These are phyloP conservation scores for Eupristina koningsbergeri DNA, from an alignment of 1,140 invertebrate species.

Conservation along the genomic window DNA sequence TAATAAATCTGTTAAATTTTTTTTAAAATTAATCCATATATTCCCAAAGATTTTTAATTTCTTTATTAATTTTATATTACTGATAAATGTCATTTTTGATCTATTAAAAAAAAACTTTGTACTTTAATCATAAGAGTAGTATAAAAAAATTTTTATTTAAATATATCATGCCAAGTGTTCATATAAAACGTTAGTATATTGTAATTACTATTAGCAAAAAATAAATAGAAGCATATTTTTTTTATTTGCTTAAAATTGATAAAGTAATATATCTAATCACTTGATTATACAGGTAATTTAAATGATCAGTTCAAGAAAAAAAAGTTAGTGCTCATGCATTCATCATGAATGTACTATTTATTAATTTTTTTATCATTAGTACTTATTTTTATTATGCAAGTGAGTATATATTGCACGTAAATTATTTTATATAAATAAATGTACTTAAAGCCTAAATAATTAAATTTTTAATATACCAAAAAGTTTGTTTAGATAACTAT, in stretches of 20 bases:
- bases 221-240: slow-evolving; percentile 2
- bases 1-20: too few species aligned
- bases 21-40: too few species aligned
- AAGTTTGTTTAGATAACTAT: slow-evolving; percentile 25
- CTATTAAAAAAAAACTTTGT: not conserved
- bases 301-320: not conserved
- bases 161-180: not conserved
- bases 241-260: slow-evolving; percentile 2
- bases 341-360: not conserved
- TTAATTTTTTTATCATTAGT: not conserved
- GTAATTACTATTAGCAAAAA: not conserved
- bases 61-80: not conserved
- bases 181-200: not conserved
- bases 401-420: not conserved
- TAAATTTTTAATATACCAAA: not conserved
- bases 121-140: not conserved
- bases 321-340: not conserved
- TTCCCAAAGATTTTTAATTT: too few species aligned
- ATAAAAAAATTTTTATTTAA: not conserved
- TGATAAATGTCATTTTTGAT: not conserved
- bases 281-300: not conserved
- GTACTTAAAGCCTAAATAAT: not conserved
- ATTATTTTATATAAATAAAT: not conserved
- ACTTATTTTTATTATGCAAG: not conserved
- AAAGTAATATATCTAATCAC: not conserved